Percentiles rank a stretch among this genome's conserved stretches.
Evolutionary conservation across 30 jellyfish, hydroid and myxozoan species (phyloP).

Genomic region (Aurelia aurita complex sp. Pacific): DNA sequence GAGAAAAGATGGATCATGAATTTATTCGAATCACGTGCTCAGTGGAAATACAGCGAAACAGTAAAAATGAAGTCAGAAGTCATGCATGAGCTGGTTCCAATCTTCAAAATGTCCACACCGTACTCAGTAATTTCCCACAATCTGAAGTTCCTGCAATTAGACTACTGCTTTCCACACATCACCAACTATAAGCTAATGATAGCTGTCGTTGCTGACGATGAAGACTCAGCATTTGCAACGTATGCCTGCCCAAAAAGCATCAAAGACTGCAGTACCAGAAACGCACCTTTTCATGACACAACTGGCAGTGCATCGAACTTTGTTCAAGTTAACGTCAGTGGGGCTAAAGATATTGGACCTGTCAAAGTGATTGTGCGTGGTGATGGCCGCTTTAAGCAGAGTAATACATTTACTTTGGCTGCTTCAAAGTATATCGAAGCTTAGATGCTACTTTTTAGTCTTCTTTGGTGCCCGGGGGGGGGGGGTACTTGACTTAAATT

Average conservation of each 20-base stretch:
- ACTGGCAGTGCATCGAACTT: conserved; percentile 64
- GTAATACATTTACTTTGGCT: conserved; percentile 43
- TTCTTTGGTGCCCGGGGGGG: too few relatives aligned
- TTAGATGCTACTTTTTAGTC: too few relatives aligned
- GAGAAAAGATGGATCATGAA: conserved; percentile 46
- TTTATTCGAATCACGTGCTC: conserved; percentile 29
- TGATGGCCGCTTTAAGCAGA: conserved; percentile 43
- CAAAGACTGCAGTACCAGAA: conserved; percentile 22
- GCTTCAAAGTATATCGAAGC: conserved; percentile 51
- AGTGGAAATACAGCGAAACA: conserved; percentile 28
- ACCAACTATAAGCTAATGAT: conserved; percentile 21
- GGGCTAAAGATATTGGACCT: conserved; percentile 59
- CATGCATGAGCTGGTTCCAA: conserved; percentile 70
- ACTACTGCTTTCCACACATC: conserved; percentile 48
- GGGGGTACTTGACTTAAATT: too few relatives aligned
- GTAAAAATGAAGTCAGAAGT: conserved; percentile 15
- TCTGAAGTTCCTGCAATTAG: conserved; percentile 37
- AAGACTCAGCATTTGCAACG: conserved; percentile 66
- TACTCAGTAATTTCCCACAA: conserved; percentile 26
- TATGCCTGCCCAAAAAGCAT: conserved; percentile 60
- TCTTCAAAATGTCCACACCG: conserved; percentile 38
- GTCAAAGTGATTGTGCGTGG: conserved; percentile 63
- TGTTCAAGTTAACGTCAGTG: conserved; percentile 28
- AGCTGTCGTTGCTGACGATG: conserved; percentile 56
- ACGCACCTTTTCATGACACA: conserved; percentile 61